Conservation (phyloP, 2,113 vertebrate species). For the Lophochroa leadbeateri region DNA sequence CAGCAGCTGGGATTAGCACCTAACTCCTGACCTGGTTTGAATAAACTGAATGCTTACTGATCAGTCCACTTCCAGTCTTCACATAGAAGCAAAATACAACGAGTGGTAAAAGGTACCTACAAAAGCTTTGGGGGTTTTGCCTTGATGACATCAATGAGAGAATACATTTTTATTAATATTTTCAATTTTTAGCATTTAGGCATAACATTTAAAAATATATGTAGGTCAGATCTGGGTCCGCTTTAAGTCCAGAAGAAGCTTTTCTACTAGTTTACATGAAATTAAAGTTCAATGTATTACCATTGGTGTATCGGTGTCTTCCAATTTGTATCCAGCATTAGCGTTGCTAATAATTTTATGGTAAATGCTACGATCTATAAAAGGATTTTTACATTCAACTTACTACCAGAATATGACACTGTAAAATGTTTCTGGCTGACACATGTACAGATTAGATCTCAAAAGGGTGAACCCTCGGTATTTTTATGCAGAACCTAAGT, state of each 20-base stretch:
- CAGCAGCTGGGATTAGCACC: neutral
- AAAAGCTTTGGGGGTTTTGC: neutral
- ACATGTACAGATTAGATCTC: neutral
- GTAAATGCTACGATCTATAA: neutral
- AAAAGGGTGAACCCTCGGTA: neutral
- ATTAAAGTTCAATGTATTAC: neutral
- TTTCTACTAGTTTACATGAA: neutral
- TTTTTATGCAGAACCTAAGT: neutral
- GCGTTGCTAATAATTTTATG: slow-evolving; percentile 16
- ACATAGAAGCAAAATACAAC: neutral
- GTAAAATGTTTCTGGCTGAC: neutral
- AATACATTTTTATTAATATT: neutral
- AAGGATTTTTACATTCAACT: neutral
- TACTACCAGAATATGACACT: slow-evolving; percentile 15
- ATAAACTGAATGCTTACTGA: neutral
- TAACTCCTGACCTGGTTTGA: neutral
- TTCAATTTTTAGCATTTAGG: neutral
- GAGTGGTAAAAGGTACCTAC: neutral
- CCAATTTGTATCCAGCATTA: neutral
- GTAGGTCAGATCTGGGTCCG: neutral
- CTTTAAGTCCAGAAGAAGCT: neutral
- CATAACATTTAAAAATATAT: neutral
- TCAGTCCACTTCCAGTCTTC: neutral
- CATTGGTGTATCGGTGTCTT: neutral
- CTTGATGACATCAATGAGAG: neutral